These are phyloP conservation scores for Dicrostonyx torquatus DNA, from an alignment of 2,797 vertebrate genomes.

Conservation along the genomic window DNA sequence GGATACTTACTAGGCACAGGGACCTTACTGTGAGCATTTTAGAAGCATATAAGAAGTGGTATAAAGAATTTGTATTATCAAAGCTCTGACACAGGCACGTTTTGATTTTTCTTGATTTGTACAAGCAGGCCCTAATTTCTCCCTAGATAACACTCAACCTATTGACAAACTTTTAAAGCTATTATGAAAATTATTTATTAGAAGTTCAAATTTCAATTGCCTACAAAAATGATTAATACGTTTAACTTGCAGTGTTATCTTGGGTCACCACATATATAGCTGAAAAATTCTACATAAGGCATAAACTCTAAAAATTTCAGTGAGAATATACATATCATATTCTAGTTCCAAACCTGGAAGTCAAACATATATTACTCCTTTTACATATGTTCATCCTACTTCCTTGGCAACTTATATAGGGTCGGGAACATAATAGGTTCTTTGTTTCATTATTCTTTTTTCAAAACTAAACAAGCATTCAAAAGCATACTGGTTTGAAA, in stretches of 20 bases:
- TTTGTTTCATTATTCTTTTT: not conserved
- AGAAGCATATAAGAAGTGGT: not conserved
- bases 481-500: not conserved
- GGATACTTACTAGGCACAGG: not conserved
- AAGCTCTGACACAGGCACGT: not conserved
- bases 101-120: conserved; percentile 20
- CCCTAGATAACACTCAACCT: not conserved
- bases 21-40: not conserved
- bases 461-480: not conserved
- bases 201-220: conserved; percentile 18
- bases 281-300: not conserved
- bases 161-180: not conserved
- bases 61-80: not conserved
- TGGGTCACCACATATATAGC: not conserved
- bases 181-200: conserved; percentile 34
- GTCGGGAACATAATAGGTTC: not conserved
- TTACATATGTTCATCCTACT: not conserved
- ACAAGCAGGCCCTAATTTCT: not conserved
- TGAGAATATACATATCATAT: not conserved
- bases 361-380: not conserved
- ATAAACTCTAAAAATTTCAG: not conserved
- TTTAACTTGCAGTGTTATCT: not conserved
- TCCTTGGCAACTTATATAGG: not conserved
- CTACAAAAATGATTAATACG: not conserved
- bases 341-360: not conserved